Percentiles rank a stretch among this genome's conserved stretches.
phyloP scores from a whole-genome alignment of 2,113 vertebrate genomes.

The Aptenodytes patagonicus region DNA sequence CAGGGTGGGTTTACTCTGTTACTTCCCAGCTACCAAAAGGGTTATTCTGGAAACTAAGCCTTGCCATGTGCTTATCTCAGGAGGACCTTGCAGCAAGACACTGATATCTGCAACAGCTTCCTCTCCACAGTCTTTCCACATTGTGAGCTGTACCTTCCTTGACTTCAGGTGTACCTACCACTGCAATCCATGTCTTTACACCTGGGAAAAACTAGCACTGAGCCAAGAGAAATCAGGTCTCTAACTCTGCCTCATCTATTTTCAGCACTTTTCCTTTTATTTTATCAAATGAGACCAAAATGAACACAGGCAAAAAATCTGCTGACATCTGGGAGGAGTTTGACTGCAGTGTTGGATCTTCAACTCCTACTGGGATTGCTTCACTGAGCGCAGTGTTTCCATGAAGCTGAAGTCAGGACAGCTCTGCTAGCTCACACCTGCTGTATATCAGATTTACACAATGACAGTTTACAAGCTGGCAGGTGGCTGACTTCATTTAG shows the following conservation, averaged over 20 bases:
- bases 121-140: background rate
- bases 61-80: background rate
- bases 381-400: background rate
- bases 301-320: background rate
- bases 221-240: background rate
- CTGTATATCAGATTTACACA: background rate
- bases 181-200: background rate
- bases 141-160: background rate
- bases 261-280: background rate
- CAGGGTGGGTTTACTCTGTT: background rate
- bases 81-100: background rate
- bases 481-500: background rate
- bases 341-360: background rate
- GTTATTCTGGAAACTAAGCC: background rate
- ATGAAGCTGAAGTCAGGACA: background rate
- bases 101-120: background rate
- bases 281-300: background rate
- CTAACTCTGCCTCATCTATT: background rate
- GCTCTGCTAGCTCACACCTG: background rate
- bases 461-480: background rate
- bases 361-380: background rate
- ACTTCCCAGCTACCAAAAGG: background rate
- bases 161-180: background rate
- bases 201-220: background rate
- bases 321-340: background rate